Conservation (phyloP, 2,888 invertebrate species). For the Tipula unca region DNA sequence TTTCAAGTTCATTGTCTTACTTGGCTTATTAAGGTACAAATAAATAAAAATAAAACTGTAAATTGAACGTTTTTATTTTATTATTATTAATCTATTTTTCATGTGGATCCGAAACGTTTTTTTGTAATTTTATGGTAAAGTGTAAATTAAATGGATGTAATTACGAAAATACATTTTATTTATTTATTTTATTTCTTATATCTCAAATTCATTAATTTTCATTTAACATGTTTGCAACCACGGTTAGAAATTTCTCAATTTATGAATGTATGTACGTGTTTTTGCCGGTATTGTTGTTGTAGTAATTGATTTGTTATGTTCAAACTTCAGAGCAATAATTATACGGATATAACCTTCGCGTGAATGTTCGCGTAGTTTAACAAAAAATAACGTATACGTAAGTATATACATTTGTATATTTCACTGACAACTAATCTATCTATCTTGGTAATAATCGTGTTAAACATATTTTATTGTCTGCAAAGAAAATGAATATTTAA, state of each 20-base stretch:
- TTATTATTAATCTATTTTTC: no score
- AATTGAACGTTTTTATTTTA: no score
- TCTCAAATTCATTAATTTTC: not conserved
- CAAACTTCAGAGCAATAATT: not conserved
- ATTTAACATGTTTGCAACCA: not conserved
- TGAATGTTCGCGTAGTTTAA: not conserved
- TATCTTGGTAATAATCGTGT: no score
- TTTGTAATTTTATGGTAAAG: not conserved
- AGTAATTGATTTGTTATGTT: not conserved
- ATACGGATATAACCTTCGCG: not conserved
- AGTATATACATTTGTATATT: no score
- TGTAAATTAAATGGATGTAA: not conserved
- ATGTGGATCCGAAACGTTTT: not conserved
- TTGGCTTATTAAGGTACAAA: not conserved
- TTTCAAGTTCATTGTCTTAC: constrained; percentile 14
- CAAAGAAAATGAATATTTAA: no score
- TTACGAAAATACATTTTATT: not conserved
- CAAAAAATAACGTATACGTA: no score
- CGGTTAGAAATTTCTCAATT: not conserved
- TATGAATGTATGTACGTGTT: not conserved
- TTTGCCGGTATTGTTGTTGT: not conserved
- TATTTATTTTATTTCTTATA: not conserved
- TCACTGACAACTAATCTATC: no score
- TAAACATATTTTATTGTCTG: not conserved
- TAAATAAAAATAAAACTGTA: not conserved